Conservation (phyloP, 2,113 vertebrate genomes). For the Alligator sinensis region DNA sequence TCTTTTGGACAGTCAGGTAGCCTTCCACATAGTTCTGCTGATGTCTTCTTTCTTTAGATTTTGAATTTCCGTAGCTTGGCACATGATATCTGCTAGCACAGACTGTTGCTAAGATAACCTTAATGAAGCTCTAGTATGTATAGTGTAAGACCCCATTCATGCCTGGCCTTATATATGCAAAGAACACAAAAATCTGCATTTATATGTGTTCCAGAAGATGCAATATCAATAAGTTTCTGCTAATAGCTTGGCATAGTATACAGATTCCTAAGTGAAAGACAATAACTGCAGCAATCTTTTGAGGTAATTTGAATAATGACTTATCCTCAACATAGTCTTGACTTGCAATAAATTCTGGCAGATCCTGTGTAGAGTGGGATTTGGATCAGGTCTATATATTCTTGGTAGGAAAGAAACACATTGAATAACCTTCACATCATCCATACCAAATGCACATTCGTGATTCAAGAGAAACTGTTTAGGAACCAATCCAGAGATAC, state of each 20-base stretch:
- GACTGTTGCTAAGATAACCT: background rate
- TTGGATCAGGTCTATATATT: background rate
- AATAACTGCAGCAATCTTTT: background rate
- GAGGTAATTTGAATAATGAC: background rate
- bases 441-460: background rate
- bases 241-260: background rate
- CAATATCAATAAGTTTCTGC: background rate
- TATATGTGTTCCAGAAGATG: constrained; percentile 2
- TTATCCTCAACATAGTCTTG: background rate
- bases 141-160: background rate
- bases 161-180: too few species aligned
- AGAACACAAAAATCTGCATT: too few species aligned
- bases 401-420: background rate
- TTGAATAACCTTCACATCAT: background rate
- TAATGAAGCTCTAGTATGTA: background rate
- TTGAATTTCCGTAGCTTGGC: constrained; percentile 54
- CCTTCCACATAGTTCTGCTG: constrained; percentile 55
- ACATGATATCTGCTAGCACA: constrained; percentile 40
- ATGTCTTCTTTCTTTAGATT: constrained; percentile 41
- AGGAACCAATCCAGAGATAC: background rate
- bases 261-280: background rate
- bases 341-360: background rate
- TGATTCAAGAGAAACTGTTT: background rate
- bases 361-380: background rate
- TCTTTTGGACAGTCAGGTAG: constrained; percentile 32